phyloP scores from a whole-genome alignment of 92 coral and sea anemone genomes.

The Epizoanthus ramosus region DNA sequence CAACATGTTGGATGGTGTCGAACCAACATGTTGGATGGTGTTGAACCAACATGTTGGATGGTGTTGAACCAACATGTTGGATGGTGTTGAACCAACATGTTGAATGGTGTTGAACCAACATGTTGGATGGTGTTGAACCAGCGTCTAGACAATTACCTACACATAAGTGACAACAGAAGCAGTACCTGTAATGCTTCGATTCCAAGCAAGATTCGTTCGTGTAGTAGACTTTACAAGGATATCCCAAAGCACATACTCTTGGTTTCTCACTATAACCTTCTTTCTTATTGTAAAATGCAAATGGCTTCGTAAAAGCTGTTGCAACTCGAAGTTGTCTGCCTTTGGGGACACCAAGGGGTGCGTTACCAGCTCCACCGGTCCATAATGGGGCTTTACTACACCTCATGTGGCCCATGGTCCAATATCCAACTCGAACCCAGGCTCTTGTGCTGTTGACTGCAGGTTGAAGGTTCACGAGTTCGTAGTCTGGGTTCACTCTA shows the following conservation, averaged over 20 bases:
- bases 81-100: no score
- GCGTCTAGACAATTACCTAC: no score
- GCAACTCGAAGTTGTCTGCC: constrained; percentile 49
- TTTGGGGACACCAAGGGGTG: constrained; percentile 21
- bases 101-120: no score
- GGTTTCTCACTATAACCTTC: background rate
- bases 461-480: constrained; percentile 47
- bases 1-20: no score
- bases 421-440: constrained; percentile 43
- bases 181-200: no score
- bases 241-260: constrained; percentile 47
- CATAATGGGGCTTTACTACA: constrained; percentile 33
- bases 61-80: no score
- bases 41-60: no score
- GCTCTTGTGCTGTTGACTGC: constrained; percentile 34
- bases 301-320: constrained; percentile 65
- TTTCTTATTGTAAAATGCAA: constrained; percentile 43
- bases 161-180: no score
- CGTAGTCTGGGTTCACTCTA: constrained; percentile 69
- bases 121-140: no score
- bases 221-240: constrained; percentile 49
- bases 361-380: constrained; percentile 17
- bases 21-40: no score
- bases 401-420: constrained; percentile 34
- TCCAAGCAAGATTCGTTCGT: background rate